phyloP scores from a whole-genome alignment of 2,113 vertebrate genomes.

The Cacatua alba region DNA sequence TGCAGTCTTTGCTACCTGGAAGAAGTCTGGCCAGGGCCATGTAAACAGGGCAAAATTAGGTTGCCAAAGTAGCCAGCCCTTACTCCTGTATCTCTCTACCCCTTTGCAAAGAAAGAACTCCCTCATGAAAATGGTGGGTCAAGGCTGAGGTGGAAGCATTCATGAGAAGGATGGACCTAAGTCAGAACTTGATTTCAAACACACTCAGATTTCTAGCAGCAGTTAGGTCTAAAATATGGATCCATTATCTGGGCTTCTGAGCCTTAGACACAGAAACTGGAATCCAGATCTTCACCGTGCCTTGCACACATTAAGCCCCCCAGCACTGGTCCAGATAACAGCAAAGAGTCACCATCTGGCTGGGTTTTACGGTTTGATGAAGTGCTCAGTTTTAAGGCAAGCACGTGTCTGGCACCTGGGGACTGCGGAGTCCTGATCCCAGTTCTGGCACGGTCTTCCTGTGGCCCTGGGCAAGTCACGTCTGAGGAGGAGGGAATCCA shows the following conservation, averaged over 20 bases:
- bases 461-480: constrained; percentile 64
- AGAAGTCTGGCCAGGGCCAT: neutral
- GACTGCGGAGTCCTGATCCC: constrained; percentile 43
- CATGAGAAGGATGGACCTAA: neutral
- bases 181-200: neutral
- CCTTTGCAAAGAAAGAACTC: neutral
- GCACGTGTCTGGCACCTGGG: constrained; percentile 66
- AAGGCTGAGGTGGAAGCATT: neutral
- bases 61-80: neutral
- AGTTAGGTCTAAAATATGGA: neutral
- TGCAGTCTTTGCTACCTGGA: neutral
- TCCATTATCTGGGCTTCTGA: neutral
- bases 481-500: constrained; percentile 35
- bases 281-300: constrained; percentile 40
- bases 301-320: constrained; percentile 51
- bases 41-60: neutral
- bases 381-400: constrained; percentile 67
- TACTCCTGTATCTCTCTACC: neutral
- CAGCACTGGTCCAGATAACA: constrained; percentile 44
- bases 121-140: neutral
- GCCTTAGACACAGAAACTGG: constrained; percentile 5
- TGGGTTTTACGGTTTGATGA: constrained; percentile 69
- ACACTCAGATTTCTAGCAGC: neutral
- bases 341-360: constrained; percentile 68
- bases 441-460: constrained; percentile 26